phyloP scores from a whole-genome alignment of 2,113 vertebrate genomes.

The Carassius auratus region DNA sequence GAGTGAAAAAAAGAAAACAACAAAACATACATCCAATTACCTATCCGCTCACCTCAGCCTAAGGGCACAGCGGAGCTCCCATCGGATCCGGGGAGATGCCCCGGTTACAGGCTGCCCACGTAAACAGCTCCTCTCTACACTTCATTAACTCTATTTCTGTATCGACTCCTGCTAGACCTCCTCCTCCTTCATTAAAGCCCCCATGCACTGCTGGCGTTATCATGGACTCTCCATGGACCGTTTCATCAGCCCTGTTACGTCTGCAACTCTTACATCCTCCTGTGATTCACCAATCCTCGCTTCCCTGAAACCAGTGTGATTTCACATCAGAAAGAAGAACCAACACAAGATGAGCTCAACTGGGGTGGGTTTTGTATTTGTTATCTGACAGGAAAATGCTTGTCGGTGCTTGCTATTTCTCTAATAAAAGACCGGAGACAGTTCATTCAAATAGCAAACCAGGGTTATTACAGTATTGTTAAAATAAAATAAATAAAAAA shows the following conservation, averaged over 20 bases:
- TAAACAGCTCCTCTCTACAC: slow-evolving; percentile 68
- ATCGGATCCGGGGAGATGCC: slow-evolving; percentile 46
- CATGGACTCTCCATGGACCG: slow-evolving; percentile 65
- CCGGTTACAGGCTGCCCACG: slow-evolving; percentile 56
- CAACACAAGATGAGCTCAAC: background rate
- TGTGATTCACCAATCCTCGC: background rate
- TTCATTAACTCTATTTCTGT: slow-evolving; percentile 76
- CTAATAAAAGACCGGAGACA: background rate
- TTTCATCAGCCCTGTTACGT: slow-evolving; percentile 45
- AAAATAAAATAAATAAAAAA: too few species aligned
- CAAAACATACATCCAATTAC: slow-evolving; percentile 61
- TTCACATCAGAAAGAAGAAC: slow-evolving; percentile 11
- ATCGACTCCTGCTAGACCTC: slow-evolving; percentile 54
- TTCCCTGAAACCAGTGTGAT: background rate
- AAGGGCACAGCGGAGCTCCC: slow-evolving; percentile 54
- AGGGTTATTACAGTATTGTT: background rate
- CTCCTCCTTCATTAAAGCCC: slow-evolving; percentile 62
- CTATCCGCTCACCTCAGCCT: slow-evolving; percentile 55
- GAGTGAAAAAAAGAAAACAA: slow-evolving; percentile 46
- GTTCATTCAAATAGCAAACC: background rate
- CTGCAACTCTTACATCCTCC: slow-evolving; percentile 27
- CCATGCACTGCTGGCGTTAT: slow-evolving; percentile 61
- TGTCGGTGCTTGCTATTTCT: background rate
- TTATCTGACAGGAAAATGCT: background rate
- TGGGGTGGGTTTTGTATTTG: background rate